These are phyloP conservation scores for Ecdyonurus torrentis DNA, from an alignment of 2,888 invertebrate genomes.

Conservation along the genomic window DNA sequence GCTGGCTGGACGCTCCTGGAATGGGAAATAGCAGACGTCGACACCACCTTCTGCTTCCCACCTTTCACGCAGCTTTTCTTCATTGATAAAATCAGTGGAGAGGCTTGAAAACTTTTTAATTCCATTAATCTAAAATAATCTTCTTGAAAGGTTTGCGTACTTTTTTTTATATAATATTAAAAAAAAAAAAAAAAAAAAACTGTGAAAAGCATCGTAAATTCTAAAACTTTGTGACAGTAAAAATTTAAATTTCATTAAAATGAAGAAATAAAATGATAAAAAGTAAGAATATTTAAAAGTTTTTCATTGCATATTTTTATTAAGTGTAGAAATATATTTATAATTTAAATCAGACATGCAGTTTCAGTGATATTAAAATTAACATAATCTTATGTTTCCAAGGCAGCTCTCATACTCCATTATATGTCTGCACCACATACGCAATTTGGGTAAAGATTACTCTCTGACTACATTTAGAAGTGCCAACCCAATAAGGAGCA, in stretches of 20 bases:
- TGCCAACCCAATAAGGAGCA: too few species aligned
- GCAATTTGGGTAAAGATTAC: too few species aligned
- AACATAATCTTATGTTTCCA: too few species aligned
- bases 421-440: too few species aligned
- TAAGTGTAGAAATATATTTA: too few species aligned
- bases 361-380: too few species aligned
- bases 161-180: not conserved
- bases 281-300: not conserved
- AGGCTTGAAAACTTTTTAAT: not conserved
- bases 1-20: not conserved
- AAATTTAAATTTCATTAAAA: not conserved
- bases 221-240: not conserved
- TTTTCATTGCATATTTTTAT: not conserved
- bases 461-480: too few species aligned
- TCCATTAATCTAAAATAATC: slow-evolving; percentile 3
- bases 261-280: not conserved
- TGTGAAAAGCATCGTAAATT: not conserved
- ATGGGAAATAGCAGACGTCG: not conserved
- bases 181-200: not conserved
- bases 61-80: not conserved
- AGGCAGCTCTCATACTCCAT: too few species aligned
- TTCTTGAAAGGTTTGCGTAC: slow-evolving; percentile 1
- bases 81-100: not conserved
- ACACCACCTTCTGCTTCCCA: not conserved
- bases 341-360: too few species aligned